These are phyloP conservation scores for Callorhinus ursinus DNA, from an alignment of 2,113 vertebrate genomes.

Conservation along the genomic window DNA sequence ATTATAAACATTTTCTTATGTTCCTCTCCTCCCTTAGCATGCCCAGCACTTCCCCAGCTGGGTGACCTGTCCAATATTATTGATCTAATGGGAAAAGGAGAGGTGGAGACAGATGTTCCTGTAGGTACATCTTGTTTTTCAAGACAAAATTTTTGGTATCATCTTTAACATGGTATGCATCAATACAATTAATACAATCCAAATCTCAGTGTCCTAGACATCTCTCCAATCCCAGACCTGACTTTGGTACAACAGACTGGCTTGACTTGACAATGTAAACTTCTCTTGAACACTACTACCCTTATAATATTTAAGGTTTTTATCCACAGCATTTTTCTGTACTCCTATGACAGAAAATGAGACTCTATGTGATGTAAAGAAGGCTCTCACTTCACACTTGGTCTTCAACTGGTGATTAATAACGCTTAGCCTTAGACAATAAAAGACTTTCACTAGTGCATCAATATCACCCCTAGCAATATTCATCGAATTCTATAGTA, in stretches of 20 bases:
- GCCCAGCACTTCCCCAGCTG: background rate
- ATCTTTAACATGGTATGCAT: background rate
- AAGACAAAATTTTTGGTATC: background rate
- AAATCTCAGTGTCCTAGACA: background rate
- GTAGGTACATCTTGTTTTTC: background rate
- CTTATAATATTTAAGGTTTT: conserved; percentile 29
- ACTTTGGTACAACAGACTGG: background rate
- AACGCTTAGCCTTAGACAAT: background rate
- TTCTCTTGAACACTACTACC: background rate
- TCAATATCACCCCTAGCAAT: background rate
- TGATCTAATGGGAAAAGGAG: background rate
- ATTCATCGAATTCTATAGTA: background rate
- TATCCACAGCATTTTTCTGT: background rate
- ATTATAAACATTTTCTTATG: background rate
- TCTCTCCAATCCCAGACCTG: background rate
- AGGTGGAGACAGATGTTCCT: background rate
- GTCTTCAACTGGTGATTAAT: background rate
- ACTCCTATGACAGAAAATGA: background rate
- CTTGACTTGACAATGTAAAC: background rate
- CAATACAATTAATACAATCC: background rate
- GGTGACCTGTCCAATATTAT: background rate
- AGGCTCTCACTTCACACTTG: background rate
- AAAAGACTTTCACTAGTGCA: background rate
- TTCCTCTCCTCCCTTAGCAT: background rate
- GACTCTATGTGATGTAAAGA: background rate